Base-by-base conservation (phyloP, 2,888 invertebrate species). In the Rotaria socialis region DNA sequence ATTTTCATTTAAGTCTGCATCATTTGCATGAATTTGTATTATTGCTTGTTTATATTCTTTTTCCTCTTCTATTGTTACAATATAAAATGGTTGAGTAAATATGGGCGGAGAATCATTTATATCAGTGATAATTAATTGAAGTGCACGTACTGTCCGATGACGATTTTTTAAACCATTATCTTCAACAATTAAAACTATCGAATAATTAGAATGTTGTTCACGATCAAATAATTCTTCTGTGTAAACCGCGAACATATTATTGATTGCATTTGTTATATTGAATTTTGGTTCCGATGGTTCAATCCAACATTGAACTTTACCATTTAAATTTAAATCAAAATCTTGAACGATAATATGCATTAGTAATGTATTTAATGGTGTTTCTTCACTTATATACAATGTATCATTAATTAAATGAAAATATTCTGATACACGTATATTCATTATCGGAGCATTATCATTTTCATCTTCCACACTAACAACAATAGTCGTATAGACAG, bases 301-400 rank as follows among this genome's bases (percentile, higher is more conserved):
- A 22, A 74, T 74, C 74, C 74, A 74, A 74, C 74, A 74, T 27
- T 74, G 27, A 22, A 74, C 74, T 74, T 74, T 43, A 19, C 74
- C 74, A 74, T 74, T 74, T 41, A 74, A 43, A 74, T 43, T 43
- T 7, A 41, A 74, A 41, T 74, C 74, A 41, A 74, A 74, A 74
- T 74, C 74, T 74, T 74, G 74, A n/a, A 74, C 41, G 22, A 74
- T 74, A 41, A 74, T 41, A 74, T 74, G 74, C 74, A 74, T 74
- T 41, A 74, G 41, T 74, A 74, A 74, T 19, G 74, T 74, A 41
- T 74, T 35, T 19, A 74, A 19, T 35, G 74, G 41, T 41, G 74
- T 74, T 41, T 41, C 22, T 74, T 74, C 74, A 74, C 74, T 74
- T 22, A 74, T 74, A 24, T 74, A 74, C 22, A 74, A 43, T 41